Percentiles rank a stretch among this genome's conserved stretches.
These are phyloP conservation scores for Channa argus DNA, from an alignment of 2,113 vertebrate species.

Conservation along the genomic window DNA sequence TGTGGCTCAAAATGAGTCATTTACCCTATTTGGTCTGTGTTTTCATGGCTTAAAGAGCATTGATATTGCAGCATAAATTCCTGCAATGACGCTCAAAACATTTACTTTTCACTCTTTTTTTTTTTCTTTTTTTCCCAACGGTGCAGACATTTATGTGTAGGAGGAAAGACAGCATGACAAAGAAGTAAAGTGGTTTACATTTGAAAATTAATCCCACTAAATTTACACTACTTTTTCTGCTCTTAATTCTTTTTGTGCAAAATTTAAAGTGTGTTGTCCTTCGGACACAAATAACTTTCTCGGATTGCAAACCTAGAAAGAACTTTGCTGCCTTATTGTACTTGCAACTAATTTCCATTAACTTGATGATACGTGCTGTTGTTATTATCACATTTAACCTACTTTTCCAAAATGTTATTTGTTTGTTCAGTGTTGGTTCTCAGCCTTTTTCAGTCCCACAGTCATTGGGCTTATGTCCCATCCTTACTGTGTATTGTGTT, in stretches of 20 bases:
- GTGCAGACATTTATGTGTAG: conserved; percentile 12
- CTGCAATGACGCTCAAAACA: background rate
- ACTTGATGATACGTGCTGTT: conserved; percentile 18
- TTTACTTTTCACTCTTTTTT: conserved; percentile 3
- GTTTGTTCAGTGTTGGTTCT: conserved; percentile 31
- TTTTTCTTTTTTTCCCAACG: background rate
- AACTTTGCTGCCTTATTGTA: conserved; percentile 12
- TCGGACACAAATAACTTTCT: conserved; percentile 1
- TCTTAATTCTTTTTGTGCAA: conserved; percentile 6
- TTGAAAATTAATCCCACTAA: background rate
- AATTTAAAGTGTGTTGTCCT: conserved; percentile 5
- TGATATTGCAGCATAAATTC: background rate
- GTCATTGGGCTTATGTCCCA: background rate
- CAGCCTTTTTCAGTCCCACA: background rate
- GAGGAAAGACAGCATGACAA: conserved; percentile 2
- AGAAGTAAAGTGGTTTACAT: conserved; percentile 6
- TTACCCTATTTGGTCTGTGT: conserved; percentile 33
- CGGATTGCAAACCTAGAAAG: conserved; percentile 9
- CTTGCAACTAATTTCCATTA: conserved; percentile 23
- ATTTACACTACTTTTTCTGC: conserved; percentile 3
- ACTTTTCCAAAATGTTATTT: too few species aligned
- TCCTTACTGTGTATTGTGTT: conserved; percentile 6
- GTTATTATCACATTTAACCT: conserved; percentile 3
- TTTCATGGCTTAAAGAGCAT: conserved; percentile 20
- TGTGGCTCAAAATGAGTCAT: conserved; percentile 33